phyloP scores from a whole-genome alignment of 1,140 invertebrate genomes.

The Armadillidium nasatum region DNA sequence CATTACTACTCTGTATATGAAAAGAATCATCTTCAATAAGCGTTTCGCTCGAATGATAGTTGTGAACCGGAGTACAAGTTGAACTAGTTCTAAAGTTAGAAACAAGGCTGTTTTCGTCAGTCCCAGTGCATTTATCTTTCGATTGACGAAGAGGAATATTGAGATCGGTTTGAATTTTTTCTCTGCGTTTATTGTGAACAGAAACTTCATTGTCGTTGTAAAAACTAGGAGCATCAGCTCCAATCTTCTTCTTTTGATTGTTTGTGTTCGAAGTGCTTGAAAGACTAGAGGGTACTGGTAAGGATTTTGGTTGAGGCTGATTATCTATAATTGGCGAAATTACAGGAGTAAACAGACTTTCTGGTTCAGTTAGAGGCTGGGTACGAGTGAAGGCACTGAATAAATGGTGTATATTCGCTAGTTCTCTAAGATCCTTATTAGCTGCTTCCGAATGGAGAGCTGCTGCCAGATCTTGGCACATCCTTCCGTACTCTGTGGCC shows the following conservation, averaged over 20 bases:
- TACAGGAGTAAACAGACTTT: not conserved
- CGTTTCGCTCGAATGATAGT: not conserved
- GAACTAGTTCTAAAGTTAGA: not conserved
- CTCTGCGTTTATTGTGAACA: too few species aligned
- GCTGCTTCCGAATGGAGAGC: slow-evolving; percentile 36
- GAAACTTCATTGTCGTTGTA: too few species aligned
- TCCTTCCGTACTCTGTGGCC: slow-evolving; percentile 42
- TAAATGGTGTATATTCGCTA: slow-evolving; percentile 41
- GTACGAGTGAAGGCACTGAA: slow-evolving; percentile 32
- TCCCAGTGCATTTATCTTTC: slow-evolving; percentile 3
- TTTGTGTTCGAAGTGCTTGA: not conserved
- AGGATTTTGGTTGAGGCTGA: not conserved
- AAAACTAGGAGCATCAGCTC: too few species aligned
- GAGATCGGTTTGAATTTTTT: too few species aligned
- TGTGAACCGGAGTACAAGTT: not conserved
- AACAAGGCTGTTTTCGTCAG: not conserved
- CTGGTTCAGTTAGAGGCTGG: not conserved
- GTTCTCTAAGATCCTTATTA: slow-evolving; percentile 39
- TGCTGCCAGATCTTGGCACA: slow-evolving; percentile 40
- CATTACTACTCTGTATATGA: too few species aligned
- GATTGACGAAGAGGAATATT: not conserved
- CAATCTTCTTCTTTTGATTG: too few species aligned
- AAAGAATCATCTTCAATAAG: not conserved
- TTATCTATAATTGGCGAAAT: not conserved
- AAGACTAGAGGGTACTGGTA: not conserved